Conservation (phyloP, 2,888 invertebrate species). For the Thymelicus acteon region DNA sequence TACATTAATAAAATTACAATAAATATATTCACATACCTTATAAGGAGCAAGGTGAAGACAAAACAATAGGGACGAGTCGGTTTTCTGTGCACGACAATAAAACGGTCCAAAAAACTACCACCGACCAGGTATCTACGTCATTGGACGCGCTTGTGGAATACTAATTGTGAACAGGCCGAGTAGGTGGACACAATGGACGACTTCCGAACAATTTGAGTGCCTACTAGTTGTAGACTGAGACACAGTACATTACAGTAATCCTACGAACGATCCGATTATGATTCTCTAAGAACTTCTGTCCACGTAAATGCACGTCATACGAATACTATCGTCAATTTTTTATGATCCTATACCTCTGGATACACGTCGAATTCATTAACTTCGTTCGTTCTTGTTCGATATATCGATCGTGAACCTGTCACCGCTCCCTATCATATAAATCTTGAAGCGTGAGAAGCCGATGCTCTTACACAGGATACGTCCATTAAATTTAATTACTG, state of each 20-base stretch:
- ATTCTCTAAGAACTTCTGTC: background rate
- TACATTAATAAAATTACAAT: slow-evolving; percentile 17
- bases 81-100: slow-evolving; percentile 24
- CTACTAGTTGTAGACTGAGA: background rate
- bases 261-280: background rate
- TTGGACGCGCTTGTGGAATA: slow-evolving; percentile 21
- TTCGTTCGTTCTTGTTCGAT: background rate
- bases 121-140: slow-evolving; percentile 21
- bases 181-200: slow-evolving; percentile 16
- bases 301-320: no score
- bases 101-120: slow-evolving; percentile 18
- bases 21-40: slow-evolving; percentile 44
- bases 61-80: slow-evolving; percentile 39
- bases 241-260: background rate
- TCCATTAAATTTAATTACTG: background rate
- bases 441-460: background rate
- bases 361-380: background rate
- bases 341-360: background rate
- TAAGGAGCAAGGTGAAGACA: slow-evolving; percentile 53
- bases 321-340: background rate
- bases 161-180: slow-evolving; percentile 22
- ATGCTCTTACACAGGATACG: background rate
- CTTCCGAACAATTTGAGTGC: slow-evolving; percentile 22
- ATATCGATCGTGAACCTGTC: background rate
- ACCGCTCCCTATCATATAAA: background rate